These are phyloP conservation scores for Bombyx mandarina DNA, from an alignment of 1,140 invertebrate genomes.

Conservation along the genomic window DNA sequence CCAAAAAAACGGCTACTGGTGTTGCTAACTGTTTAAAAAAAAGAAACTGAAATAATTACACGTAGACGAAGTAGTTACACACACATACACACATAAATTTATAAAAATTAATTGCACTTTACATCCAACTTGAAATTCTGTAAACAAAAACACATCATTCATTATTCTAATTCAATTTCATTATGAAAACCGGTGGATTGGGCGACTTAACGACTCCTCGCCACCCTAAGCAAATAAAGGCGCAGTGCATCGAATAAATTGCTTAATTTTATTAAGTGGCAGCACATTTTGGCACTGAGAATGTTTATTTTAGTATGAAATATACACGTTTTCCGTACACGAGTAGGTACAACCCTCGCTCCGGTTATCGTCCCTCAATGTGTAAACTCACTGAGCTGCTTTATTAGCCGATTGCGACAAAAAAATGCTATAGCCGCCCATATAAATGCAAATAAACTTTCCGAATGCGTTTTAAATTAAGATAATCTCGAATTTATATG, in stretches of 20 bases:
- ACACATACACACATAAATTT: no score
- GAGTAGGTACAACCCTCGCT: slow-evolving; percentile 10
- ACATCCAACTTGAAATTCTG: no score
- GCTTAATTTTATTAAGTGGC: slow-evolving; percentile 67
- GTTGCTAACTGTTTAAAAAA: no score
- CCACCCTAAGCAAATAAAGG: slow-evolving; percentile 44
- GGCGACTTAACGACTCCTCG: slow-evolving; percentile 20
- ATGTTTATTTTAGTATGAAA: slow-evolving; percentile 39
- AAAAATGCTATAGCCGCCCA: slow-evolving; percentile 54
- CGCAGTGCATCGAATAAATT: slow-evolving; percentile 55
- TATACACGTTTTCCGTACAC: slow-evolving; percentile 5
- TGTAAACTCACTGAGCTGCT: slow-evolving; percentile 45
- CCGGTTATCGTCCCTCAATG: slow-evolving; percentile 19
- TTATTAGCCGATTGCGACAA: slow-evolving; percentile 47
- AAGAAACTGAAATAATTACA: no score
- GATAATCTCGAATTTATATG: slow-evolving; percentile 69
- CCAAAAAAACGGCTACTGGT: no score
- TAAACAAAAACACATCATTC: no score
- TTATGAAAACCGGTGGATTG: slow-evolving; percentile 36
- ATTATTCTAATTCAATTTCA: slow-evolving; percentile 24
- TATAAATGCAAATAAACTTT: slow-evolving; percentile 66
- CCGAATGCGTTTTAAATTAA: slow-evolving; percentile 66
- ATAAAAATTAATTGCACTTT: no score
- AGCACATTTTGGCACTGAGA: slow-evolving; percentile 26
- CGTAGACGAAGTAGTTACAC: no score